These are phyloP conservation scores for Zaprionus obscuricornis DNA, from an alignment of 2,888 invertebrate genomes.

Conservation along the genomic window DNA sequence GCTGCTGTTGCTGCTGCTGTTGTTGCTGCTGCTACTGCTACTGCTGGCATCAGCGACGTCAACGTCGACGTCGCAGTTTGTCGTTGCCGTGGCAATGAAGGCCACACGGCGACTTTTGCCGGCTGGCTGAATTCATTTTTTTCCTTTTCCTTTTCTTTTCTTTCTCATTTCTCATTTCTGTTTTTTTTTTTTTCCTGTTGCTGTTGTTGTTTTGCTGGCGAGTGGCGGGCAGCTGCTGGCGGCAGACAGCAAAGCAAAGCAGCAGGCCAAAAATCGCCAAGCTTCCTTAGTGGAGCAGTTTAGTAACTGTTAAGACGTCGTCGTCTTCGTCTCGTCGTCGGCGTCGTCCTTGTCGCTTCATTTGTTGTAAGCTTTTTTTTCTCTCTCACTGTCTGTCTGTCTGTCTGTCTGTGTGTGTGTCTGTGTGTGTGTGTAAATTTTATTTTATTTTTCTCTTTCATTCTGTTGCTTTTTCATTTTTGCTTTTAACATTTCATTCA, in stretches of 20 bases:
- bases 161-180: background rate
- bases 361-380: constrained; percentile 28
- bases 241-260: constrained; percentile 3
- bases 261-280: constrained; percentile 59
- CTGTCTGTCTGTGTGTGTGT: constrained; percentile 41
- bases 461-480: no score
- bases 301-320: constrained; percentile 82
- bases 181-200: constrained; percentile 6
- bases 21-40: constrained; percentile 4
- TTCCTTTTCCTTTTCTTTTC: background rate
- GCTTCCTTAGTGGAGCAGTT: constrained; percentile 75
- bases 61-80: constrained; percentile 7
- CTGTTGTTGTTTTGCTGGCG: background rate
- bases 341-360: constrained; percentile 35
- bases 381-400: background rate
- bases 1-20: constrained; percentile 25
- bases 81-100: constrained; percentile 54
- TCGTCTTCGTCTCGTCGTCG: constrained; percentile 68
- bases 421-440: no score
- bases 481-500: no score
- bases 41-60: constrained; percentile 12
- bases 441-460: no score
- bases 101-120: constrained; percentile 73
- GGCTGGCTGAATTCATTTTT: constrained; percentile 56
- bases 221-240: background rate